Evolutionary conservation across 2,888 invertebrate genomes (phyloP).

Genomic region (Phengaris arion): DNA sequence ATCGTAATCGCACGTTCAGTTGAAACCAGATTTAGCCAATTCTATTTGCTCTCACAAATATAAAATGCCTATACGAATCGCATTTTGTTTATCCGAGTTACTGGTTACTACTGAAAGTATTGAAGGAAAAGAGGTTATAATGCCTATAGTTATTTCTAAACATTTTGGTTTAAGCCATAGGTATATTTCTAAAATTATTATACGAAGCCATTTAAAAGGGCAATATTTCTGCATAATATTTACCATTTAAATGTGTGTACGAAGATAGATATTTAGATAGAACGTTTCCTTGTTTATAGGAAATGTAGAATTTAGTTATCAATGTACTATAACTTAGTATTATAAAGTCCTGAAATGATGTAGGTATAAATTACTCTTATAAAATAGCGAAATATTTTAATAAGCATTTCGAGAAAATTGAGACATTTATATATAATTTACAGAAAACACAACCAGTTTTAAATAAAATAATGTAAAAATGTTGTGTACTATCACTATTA

Average conservation of each 20-base stretch:
- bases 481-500: no score
- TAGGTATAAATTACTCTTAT: not conserved
- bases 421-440: not conserved
- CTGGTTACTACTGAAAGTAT: not conserved
- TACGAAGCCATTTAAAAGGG: not conserved
- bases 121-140: not conserved
- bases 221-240: not conserved
- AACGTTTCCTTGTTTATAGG: conserved; percentile 23
- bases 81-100: not conserved
- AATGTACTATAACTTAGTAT: not conserved
- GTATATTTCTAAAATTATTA: no score
- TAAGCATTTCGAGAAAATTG: not conserved
- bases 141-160: not conserved
- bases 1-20: conserved; percentile 19
- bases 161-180: not conserved
- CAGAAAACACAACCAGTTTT: not conserved
- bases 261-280: not conserved
- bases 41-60: conserved; percentile 12
- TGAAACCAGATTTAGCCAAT: conserved; percentile 22
- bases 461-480: not conserved
- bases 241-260: not conserved
- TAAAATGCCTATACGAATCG: not conserved
- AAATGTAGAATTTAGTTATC: not conserved
- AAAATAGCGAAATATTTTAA: not conserved
- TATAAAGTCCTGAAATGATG: not conserved